Percentiles rank a stretch among this genome's conserved stretches.
These are phyloP conservation scores for Mesorhabditis sp. DNA, from an alignment of 2,888 invertebrate genomes.

Conservation along the genomic window DNA sequence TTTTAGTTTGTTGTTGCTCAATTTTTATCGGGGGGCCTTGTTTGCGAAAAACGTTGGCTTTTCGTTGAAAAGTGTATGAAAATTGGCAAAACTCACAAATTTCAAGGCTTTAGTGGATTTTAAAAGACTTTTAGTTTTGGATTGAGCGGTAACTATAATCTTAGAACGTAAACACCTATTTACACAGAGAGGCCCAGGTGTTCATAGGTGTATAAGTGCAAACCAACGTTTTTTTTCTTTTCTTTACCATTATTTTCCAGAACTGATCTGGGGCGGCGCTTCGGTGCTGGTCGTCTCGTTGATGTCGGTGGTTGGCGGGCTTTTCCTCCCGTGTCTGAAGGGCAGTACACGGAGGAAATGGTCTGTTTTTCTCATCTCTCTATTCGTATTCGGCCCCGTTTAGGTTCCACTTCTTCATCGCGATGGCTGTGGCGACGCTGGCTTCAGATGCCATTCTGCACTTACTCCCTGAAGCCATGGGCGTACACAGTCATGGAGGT, in stretches of 20 bases:
- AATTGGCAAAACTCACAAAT: no score
- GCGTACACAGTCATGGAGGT: background rate
- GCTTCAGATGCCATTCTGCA: constrained; percentile 62
- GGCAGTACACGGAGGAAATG: constrained; percentile 10
- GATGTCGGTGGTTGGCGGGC: constrained; percentile 58
- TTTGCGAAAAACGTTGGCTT: no score
- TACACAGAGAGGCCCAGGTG: no score
- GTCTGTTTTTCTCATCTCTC: background rate
- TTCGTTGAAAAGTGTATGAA: no score
- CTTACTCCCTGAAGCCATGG: constrained; percentile 59
- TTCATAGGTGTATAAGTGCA: no score
- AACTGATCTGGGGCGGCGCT: constrained; percentile 56
- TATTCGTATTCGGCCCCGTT: constrained; percentile 13
- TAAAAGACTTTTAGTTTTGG: no score
- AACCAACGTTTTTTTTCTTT: no score
- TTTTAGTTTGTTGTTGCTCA: no score
- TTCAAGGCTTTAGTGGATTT: no score
- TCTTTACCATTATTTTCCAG: constrained; percentile 11
- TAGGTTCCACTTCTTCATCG: constrained; percentile 60
- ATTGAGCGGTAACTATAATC: no score
- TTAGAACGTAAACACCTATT: no score
- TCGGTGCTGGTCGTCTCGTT: constrained; percentile 60
- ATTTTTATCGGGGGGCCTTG: no score
- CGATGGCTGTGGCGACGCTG: constrained; percentile 62
- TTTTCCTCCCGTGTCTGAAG: constrained; percentile 55